phyloP scores from a whole-genome alignment of 1,140 invertebrate species.

The Drosophila pallidifrons region DNA sequence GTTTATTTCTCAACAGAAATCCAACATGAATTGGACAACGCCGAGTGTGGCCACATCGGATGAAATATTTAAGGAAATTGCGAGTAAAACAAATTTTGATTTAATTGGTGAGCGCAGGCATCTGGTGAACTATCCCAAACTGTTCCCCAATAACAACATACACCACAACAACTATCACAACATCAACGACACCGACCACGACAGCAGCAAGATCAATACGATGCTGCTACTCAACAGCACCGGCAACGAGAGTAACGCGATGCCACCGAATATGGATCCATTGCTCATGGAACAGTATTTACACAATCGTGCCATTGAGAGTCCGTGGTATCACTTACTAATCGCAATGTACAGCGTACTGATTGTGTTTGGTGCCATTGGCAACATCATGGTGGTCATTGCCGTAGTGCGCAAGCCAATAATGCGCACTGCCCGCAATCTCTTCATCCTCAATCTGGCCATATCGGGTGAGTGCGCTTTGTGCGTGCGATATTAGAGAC shows the following conservation, averaged over 20 bases:
- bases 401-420: slow-evolving; percentile 91
- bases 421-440: slow-evolving; percentile 94
- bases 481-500: neutral
- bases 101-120: slow-evolving; percentile 30
- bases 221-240: slow-evolving; percentile 29
- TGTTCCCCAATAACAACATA: neutral
- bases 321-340: slow-evolving; percentile 88
- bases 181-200: neutral
- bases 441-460: slow-evolving; percentile 96
- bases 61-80: slow-evolving; percentile 37
- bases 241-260: slow-evolving; percentile 35
- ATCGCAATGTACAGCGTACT: slow-evolving; percentile 90
- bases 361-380: slow-evolving; percentile 91
- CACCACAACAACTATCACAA: slow-evolving; percentile 1
- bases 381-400: slow-evolving; percentile 92
- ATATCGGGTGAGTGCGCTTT: slow-evolving; percentile 87
- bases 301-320: slow-evolving; percentile 89
- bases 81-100: slow-evolving; percentile 41
- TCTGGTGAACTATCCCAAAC: slow-evolving; percentile 25
- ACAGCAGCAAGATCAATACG: slow-evolving; percentile 6
- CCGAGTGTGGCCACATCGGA: slow-evolving; percentile 23
- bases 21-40: slow-evolving; percentile 67
- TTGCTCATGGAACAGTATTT: slow-evolving; percentile 87
- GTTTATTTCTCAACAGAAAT: slow-evolving; percentile 55
- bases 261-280: slow-evolving; percentile 55